phyloP scores from a whole-genome alignment of 1,140 invertebrate species.

The Idris sp. region DNA sequence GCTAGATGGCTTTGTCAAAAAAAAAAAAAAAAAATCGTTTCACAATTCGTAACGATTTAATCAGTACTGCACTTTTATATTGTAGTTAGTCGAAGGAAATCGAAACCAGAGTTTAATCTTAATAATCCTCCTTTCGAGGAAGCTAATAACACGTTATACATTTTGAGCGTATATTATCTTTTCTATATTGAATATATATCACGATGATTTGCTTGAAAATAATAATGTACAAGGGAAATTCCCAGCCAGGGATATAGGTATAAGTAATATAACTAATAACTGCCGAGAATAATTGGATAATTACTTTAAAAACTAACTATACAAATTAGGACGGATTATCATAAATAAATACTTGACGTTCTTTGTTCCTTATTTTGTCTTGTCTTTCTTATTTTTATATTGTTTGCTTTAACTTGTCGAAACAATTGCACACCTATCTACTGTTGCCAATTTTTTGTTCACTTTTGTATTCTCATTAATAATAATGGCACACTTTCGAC shows the following conservation, averaged over 20 bases:
- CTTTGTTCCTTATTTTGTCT: too few relatives aligned
- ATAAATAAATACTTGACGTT: too few relatives aligned
- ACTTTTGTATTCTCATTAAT: too few relatives aligned
- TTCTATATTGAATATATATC: constrained; percentile 36
- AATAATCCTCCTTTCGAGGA: constrained; percentile 19
- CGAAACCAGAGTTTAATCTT: constrained; percentile 36
- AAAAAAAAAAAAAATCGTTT: too few relatives aligned
- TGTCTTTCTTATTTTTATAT: too few relatives aligned
- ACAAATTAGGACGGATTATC: too few relatives aligned
- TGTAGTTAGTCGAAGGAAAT: constrained; percentile 17
- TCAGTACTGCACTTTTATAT: constrained; percentile 12
- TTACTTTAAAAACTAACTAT: too few relatives aligned
- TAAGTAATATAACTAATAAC: too few relatives aligned
- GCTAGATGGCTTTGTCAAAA: constrained; percentile 13
- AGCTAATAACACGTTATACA: constrained; percentile 23
- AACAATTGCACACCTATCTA: too few relatives aligned
- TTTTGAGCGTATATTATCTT: constrained; percentile 18
- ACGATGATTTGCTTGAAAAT: constrained; percentile 23
- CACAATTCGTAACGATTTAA: constrained; percentile 23
- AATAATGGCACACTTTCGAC: constrained; percentile 27
- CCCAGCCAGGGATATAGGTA: constrained; percentile 10
- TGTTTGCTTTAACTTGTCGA: too few relatives aligned
- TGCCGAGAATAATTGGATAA: too few relatives aligned
- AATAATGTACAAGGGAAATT: constrained; percentile 18
- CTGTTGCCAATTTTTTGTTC: too few relatives aligned